Evolutionary conservation across 2,888 invertebrate species (phyloP), one percentile per base, ranked within the genome.

Genomic region (Theretra japonica): DNA sequence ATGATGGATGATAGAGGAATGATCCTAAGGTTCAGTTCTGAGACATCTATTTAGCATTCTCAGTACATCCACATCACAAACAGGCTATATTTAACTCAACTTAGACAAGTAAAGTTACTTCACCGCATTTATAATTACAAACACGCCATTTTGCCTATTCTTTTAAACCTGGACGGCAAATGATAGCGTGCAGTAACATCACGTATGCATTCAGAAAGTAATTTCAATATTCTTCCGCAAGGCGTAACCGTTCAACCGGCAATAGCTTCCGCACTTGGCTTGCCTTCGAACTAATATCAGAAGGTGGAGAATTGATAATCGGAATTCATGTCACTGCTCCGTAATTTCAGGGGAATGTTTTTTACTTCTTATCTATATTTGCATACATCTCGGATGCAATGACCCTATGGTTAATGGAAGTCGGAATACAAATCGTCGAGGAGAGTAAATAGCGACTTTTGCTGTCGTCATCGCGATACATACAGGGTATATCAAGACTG

Each of bases 211-310:
- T 65, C 41, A 41, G 62, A 41, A 65, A 65, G 62, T 65, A 60
- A 65, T 65, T 65, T 65, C 62, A 65, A 65, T 65, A 65, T 65
- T 65, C 41, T 65, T 65, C 62, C 62, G 41, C n/a, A 15, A 65
- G 21, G 62, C 62, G 62, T 65, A 65, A 65, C 62, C 62, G 30
- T 65, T 65, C 62, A 41, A 17, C 41, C 41, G 41, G 62, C 23
- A 65, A 65, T 65, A 65, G 62, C 41, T 23, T 65, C 62, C 62
- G 62, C 62, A 65, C 62, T 65, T 65, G 62, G 62, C 41, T 65
- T 65, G 23, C 62, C 62, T 65, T 23, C 62, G 62, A 65, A 65
- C 62, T 65, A 65, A 65, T 65, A 65, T 65, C 62, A 41, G 62
- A 65, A 65, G 62, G 62, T 65, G 21, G 41, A n/a, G n/a, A 65